Evolutionary conservation across 2,113 vertebrate species (phyloP).

Genomic region (Tragelaphus strepsiceros): DNA sequence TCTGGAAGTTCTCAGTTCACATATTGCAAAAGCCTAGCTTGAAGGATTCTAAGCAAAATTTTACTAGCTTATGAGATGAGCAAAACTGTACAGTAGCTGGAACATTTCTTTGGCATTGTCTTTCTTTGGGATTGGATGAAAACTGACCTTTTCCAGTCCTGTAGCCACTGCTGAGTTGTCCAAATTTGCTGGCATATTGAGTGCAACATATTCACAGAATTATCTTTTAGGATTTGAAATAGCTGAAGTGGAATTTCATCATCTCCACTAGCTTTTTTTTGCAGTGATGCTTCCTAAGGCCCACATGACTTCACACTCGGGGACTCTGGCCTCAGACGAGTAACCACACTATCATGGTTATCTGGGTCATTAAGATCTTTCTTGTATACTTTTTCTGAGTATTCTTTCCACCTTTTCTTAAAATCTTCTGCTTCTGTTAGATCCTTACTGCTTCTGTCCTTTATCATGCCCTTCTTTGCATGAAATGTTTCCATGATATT

Average conservation of each 20-base stretch:
- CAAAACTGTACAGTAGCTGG: background rate
- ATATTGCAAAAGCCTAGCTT: background rate
- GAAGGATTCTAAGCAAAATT: background rate
- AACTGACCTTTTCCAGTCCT: background rate
- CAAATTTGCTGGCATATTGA: background rate
- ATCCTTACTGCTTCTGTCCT: background rate
- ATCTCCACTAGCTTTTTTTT: background rate
- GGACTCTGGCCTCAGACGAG: background rate
- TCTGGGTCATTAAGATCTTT: background rate
- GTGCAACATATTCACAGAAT: background rate
- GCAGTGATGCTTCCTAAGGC: background rate
- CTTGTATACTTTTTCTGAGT: background rate
- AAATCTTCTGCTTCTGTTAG: background rate
- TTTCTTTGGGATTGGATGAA: background rate
- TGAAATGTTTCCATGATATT: background rate
- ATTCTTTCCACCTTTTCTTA: background rate
- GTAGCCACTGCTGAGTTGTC: background rate
- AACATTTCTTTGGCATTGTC: background rate
- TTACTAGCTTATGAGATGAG: background rate
- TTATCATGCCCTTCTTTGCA: background rate
- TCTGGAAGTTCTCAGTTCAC: background rate
- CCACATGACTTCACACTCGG: background rate
- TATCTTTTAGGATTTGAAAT: background rate
- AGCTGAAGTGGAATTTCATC: background rate
- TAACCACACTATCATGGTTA: background rate